phyloP scores from a whole-genome alignment of 2,113 vertebrate species.

The Caracal caracal region DNA sequence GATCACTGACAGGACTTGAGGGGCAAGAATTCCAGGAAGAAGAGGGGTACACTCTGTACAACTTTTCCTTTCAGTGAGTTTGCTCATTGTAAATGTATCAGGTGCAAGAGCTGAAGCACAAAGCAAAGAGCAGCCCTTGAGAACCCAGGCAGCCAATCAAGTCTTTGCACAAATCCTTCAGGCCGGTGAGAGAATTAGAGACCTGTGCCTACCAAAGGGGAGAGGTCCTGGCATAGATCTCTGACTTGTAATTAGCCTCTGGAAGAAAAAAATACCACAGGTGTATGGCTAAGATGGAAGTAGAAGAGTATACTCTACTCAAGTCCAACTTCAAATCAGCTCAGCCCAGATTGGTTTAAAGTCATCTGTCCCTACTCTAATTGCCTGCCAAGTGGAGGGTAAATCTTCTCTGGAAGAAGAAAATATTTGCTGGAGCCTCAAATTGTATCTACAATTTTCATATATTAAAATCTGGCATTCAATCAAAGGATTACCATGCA shows the following conservation, averaged over 20 bases:
- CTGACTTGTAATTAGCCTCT: neutral
- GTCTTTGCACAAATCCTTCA: neutral
- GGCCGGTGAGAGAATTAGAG: neutral
- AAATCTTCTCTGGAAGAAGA: neutral
- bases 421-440: neutral
- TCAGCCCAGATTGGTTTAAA: neutral
- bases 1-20: neutral
- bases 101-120: neutral
- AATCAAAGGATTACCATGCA: neutral
- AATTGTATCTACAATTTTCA: neutral
- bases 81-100: neutral
- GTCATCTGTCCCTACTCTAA: neutral
- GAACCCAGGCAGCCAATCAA: neutral
- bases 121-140: neutral
- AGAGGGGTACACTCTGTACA: neutral
- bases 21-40: neutral
- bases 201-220: neutral
- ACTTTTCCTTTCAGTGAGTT: neutral
- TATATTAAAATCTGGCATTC: neutral
- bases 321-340: neutral
- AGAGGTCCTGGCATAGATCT: neutral
- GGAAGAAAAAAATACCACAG: neutral
- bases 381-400: neutral
- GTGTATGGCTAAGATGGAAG: neutral
- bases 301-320: neutral